Conservation (phyloP, 2,888 invertebrate species). For the Ophion ellenae region DNA sequence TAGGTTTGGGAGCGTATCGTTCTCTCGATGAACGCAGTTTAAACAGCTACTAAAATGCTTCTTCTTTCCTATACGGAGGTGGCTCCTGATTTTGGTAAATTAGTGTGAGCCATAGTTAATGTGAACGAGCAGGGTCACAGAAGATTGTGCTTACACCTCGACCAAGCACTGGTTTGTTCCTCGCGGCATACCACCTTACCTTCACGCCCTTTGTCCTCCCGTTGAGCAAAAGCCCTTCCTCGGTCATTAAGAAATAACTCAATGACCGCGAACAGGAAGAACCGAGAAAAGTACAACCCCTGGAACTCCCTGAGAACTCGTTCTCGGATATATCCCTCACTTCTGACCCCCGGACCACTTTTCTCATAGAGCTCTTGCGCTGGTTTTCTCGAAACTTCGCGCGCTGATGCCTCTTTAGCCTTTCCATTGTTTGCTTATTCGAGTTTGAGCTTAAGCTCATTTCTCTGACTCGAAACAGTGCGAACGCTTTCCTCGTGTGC, state of each 20-base stretch:
- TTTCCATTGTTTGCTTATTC: slow-evolving; percentile 18
- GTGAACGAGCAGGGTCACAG: no score
- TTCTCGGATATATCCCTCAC: not conserved
- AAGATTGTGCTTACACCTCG: no score
- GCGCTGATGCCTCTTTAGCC: slow-evolving; percentile 17
- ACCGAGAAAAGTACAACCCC: slow-evolving; percentile 22
- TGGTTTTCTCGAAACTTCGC: slow-evolving; percentile 75
- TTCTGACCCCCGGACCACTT: not conserved
- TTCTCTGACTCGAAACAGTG: slow-evolving; percentile 4
- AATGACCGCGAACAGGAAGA: not conserved
- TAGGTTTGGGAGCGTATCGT: no score
- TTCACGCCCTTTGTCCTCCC: not conserved
- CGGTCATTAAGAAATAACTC: not conserved
- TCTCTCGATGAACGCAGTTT: no score
- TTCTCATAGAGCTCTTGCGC: slow-evolving; percentile 72
- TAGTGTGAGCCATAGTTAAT: no score
- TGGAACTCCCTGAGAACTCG: not conserved
- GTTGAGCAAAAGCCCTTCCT: not conserved
- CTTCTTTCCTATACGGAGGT: no score
- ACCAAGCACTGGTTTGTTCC: not conserved
- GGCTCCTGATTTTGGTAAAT: no score
- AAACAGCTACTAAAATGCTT: no score
- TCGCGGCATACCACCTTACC: not conserved
- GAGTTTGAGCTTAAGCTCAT: not conserved
- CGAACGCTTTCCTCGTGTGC: not conserved